phyloP scores from a whole-genome alignment of 2,113 vertebrate genomes.

The Ploceus nigricollis region DNA sequence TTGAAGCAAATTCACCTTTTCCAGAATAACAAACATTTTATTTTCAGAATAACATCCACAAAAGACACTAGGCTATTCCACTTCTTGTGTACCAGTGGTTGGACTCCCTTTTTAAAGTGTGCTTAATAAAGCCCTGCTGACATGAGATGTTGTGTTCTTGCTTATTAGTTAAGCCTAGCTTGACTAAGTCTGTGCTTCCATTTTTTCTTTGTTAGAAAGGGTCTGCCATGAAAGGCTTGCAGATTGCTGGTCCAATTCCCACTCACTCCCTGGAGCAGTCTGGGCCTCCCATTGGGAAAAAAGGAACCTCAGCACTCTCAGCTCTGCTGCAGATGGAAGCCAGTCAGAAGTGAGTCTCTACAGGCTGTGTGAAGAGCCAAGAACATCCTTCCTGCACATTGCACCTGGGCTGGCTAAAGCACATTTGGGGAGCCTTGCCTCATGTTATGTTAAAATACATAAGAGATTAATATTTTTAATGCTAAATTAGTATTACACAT shows the following conservation, averaged over 20 bases:
- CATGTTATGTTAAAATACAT: not conserved
- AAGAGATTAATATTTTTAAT: not conserved
- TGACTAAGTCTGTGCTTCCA: not conserved
- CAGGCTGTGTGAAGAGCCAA: not conserved
- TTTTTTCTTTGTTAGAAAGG: conserved; percentile 78
- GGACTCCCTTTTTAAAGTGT: not conserved
- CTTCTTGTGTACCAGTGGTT: not conserved
- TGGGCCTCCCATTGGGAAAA: conserved; percentile 85
- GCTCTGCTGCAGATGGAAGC: conserved; percentile 95
- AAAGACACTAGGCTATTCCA: not conserved
- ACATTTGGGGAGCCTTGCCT: not conserved
- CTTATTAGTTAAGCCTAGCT: not conserved
- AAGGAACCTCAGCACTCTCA: conserved; percentile 91
- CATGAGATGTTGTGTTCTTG: not conserved
- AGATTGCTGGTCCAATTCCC: conserved; percentile 81
- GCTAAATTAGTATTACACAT: not conserved
- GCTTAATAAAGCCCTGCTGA: not conserved
- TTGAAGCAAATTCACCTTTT: not conserved
- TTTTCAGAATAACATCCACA: not conserved
- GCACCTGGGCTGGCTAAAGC: not conserved
- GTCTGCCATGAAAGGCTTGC: conserved; percentile 86
- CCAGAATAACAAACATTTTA: not conserved
- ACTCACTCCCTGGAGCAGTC: conserved; percentile 82
- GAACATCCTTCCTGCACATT: not conserved
- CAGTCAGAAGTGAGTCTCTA: conserved; percentile 88